Base-by-base conservation (phyloP, 2,888 invertebrate genomes). In the Pseudococcus viburni region DNA sequence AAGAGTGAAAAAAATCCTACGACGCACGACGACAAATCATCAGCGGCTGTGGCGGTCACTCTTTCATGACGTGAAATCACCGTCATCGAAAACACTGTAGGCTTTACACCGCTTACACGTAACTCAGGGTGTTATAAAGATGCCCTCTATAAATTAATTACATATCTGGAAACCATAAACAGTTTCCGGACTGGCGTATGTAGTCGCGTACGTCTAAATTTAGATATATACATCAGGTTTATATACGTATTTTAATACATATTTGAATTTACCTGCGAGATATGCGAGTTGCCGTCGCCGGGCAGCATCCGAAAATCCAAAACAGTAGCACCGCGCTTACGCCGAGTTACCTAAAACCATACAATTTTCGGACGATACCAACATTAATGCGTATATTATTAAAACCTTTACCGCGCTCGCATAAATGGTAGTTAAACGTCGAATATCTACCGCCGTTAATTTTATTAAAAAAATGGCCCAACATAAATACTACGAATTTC, bases 401-500 rank as follows among this genome's bases (percentile, higher is more conserved):
- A 80, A 80, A 42, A 80, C n/a, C 68, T 73, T 15, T 73, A 33
- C 26, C 33, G 33, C 26, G 26, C 26, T 33, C 19, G 19, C 17
- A 26, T 46, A 39, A 42, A 42, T 42, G 80, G 80, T 42, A n/a
- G 80, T 80, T 73, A 80, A 80, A 80, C 7, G 80, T 80, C 11
- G 80, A 80, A 80, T 80, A 80, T 80, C 80, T 80, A 80, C 80
- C 80, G 80, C 80, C 42, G 80, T 80, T 80, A 80, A 80, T 80
- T 80, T 80, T 80, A 80, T 80, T 80, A 80, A 80, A 80, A 80
- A 80, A 80, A 80, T 80, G 42, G 46, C 42, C 42, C 80, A 42
- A 80, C 80, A 80, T 80, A 80, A 80, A 80, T 80, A 80, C 80
- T 80, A 80, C 80, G 80, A 80, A 80, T 80, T 80, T 80, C 80